A percentile compares a stretch with the other conserved stretches of the same genome.
Conservation (phyloP, 2,888 invertebrate species). For the Dysmachus trigonus region DNA sequence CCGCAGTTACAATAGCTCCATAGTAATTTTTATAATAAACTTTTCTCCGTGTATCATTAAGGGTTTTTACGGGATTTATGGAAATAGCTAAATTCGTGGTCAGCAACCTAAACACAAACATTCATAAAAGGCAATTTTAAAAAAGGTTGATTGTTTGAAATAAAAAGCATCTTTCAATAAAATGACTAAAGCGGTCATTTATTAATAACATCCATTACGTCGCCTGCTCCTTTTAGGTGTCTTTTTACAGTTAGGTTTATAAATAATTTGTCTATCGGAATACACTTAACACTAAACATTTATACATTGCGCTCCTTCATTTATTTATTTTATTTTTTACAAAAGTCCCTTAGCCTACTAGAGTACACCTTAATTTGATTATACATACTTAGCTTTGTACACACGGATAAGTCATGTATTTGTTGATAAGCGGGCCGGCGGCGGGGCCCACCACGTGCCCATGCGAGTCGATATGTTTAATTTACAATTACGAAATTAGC, state of each 20-base stretch:
- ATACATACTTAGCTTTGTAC: constrained; percentile 39
- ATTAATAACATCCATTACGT: constrained; percentile 28
- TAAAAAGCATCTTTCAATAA: constrained; percentile 27
- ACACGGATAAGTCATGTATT: constrained; percentile 26
- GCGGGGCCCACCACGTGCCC: background rate
- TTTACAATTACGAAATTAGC: constrained; percentile 32
- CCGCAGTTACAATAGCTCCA: no score
- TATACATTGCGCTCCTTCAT: constrained; percentile 14
- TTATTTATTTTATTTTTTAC: background rate
- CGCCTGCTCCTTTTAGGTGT: background rate
- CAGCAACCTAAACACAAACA: no score
- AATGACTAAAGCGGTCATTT: constrained; percentile 42
- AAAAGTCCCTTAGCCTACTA: constrained; percentile 20
- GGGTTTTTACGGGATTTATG: no score
- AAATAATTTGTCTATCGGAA: constrained; percentile 41
- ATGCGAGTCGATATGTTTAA: constrained; percentile 34
- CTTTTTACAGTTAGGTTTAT: constrained; percentile 28
- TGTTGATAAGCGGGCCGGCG: background rate
- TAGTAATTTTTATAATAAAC: no score
- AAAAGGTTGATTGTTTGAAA: background rate
- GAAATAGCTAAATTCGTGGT: no score
- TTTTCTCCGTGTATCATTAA: no score
- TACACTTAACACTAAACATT: constrained; percentile 30
- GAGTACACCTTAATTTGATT: constrained; percentile 36
- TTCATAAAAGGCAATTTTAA: background rate